Percentiles rank a stretch among this genome's conserved stretches.
Conservation (phyloP, 2,888 invertebrate species). For the Plutella xylostella region DNA sequence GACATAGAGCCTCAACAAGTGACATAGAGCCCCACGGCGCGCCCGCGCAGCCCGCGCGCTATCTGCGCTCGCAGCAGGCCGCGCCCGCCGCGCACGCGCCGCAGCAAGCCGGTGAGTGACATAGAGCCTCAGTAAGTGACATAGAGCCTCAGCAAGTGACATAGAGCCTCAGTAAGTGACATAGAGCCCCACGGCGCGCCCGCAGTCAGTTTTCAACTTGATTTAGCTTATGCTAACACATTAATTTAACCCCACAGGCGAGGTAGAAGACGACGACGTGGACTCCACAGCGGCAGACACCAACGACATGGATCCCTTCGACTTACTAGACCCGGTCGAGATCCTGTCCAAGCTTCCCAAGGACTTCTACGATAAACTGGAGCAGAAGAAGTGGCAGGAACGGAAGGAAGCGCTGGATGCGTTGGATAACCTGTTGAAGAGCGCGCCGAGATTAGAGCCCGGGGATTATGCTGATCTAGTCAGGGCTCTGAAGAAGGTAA, state of each 20-base stretch:
- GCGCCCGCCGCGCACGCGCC: constrained; percentile 62
- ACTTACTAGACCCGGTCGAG: constrained; percentile 92
- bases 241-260: constrained; percentile 26
- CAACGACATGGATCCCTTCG: constrained; percentile 88
- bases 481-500: constrained; percentile 86
- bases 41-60: constrained; percentile 77
- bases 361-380: constrained; percentile 94
- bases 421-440: constrained; percentile 81
- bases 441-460: constrained; percentile 85
- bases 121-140: too few species aligned
- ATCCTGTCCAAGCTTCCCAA: constrained; percentile 93
- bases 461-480: constrained; percentile 95
- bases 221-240: background rate
- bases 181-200: too few species aligned
- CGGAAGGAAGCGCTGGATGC: constrained; percentile 92
- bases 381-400: constrained; percentile 97
- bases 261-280: constrained; percentile 60
- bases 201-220: constrained; percentile 48
- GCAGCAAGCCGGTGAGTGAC: constrained; percentile 57
- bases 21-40: too few species aligned
- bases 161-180: too few species aligned
- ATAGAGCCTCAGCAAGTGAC: too few species aligned
- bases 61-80: constrained; percentile 85
- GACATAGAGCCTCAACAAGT: too few species aligned
- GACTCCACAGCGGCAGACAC: constrained; percentile 73